A percentile compares a stretch with the other conserved stretches of the same genome.
These are phyloP conservation scores for Dione vanillae DNA, from an alignment of 2,888 invertebrate genomes.

Conservation along the genomic window DNA sequence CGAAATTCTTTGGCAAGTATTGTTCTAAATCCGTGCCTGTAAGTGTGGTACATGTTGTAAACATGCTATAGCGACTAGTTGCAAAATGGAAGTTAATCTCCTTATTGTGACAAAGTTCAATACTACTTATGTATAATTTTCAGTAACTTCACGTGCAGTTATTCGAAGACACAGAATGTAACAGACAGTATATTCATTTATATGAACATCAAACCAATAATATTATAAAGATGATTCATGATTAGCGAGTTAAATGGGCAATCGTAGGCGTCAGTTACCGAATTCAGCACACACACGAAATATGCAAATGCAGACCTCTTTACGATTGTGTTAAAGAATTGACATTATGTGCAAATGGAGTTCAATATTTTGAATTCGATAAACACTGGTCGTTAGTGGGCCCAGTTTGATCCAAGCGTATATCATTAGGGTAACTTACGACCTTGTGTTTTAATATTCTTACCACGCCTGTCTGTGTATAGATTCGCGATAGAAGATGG, in stretches of 20 bases:
- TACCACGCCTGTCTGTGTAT: slow-evolving; percentile 29
- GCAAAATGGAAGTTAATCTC: slow-evolving; percentile 1
- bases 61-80: slow-evolving; percentile 47
- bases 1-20: slow-evolving; percentile 86
- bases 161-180: slow-evolving; percentile 28
- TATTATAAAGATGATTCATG: slow-evolving; percentile 45
- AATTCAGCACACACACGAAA: slow-evolving; percentile 36
- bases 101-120: background rate
- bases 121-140: slow-evolving; percentile 12
- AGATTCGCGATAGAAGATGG: slow-evolving; percentile 6
- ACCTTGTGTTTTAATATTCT: slow-evolving; percentile 36
- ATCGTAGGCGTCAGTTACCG: slow-evolving; percentile 42
- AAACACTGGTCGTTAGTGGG: slow-evolving; percentile 6
- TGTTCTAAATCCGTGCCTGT: slow-evolving; percentile 85
- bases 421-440: slow-evolving; percentile 19
- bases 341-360: slow-evolving; percentile 26
- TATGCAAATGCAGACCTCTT: slow-evolving; percentile 40
- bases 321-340: slow-evolving; percentile 25
- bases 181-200: slow-evolving; percentile 39
- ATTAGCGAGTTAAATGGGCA: slow-evolving; percentile 34
- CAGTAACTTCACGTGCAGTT: slow-evolving; percentile 35
- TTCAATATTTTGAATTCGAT: slow-evolving; percentile 20
- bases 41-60: slow-evolving; percentile 53
- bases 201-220: slow-evolving; percentile 34
- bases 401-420: slow-evolving; percentile 22